Evolutionary conservation across 2,797 vertebrate genomes (phyloP).

Genomic region (Taenioides sp.): DNA sequence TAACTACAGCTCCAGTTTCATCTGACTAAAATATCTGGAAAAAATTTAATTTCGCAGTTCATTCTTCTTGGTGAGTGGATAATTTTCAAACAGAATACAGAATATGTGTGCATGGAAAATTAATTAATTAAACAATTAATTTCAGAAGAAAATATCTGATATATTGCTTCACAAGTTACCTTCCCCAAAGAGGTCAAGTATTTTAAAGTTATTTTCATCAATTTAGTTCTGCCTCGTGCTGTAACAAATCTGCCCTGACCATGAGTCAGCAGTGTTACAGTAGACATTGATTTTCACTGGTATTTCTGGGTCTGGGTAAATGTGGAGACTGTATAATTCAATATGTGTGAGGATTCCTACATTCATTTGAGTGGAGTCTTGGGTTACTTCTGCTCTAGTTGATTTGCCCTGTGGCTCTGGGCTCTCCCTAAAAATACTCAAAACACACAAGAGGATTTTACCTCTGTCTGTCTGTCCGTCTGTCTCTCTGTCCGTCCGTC

Average conservation of each 20-base stretch:
- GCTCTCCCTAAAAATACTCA: constrained; percentile 30
- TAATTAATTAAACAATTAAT: neutral
- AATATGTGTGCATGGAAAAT: no score
- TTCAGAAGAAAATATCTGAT: neutral
- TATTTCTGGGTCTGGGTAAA: constrained; percentile 1
- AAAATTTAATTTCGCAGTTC: constrained; percentile 20
- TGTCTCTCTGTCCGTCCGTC: no score
- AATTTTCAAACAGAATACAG: neutral
- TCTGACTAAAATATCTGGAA: neutral
- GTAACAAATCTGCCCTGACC: neutral
- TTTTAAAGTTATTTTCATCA: neutral
- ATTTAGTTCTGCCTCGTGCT: no score
- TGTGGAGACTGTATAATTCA: constrained; percentile 26
- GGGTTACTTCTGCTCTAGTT: constrained; percentile 72
- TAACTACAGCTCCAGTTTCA: neutral
- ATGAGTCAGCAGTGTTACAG: neutral
- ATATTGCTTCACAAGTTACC: neutral
- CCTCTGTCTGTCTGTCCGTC: neutral
- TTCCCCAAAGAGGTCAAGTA: neutral
- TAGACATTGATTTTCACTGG: neutral
- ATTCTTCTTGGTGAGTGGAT: neutral
- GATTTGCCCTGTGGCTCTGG: constrained; percentile 55
- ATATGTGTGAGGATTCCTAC: constrained; percentile 23
- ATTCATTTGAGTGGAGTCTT: constrained; percentile 22
- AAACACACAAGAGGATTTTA: constrained; percentile 27